phyloP scores from a whole-genome alignment of 92 coral and sea anemone species.

The Phenganax subtilis region DNA sequence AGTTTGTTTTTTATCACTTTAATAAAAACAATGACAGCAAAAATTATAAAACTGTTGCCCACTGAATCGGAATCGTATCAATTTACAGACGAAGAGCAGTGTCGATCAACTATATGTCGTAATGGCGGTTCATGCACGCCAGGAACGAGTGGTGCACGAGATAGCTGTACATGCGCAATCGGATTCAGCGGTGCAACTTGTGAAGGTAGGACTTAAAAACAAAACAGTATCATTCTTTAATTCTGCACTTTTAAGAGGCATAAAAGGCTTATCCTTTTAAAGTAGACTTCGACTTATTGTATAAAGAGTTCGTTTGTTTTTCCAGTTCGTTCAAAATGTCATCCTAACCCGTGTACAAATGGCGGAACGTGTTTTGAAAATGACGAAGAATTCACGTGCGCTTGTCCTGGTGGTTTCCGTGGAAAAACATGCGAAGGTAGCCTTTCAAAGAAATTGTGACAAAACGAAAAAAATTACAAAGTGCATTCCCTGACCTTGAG shows the following conservation, averaged over 20 bases:
- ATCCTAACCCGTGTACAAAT: conserved; percentile 91
- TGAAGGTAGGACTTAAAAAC: conserved; percentile 55
- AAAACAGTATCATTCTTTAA: too few species aligned
- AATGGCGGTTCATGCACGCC: conserved; percentile 86
- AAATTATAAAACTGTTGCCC: too few species aligned
- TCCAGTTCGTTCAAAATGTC: conserved; percentile 87
- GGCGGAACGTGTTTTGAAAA: conserved; percentile 97
- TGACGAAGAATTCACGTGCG: conserved; percentile 91
- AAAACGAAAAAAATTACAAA: neutral
- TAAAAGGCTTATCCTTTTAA: too few species aligned
- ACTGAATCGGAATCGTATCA: neutral
- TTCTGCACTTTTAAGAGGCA: too few species aligned
- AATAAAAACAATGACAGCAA: too few species aligned
- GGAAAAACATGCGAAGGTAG: conserved; percentile 89
- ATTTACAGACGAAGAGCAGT: conserved; percentile 67
- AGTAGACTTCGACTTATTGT: neutral
- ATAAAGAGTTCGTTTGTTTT: neutral
- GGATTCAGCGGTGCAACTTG: conserved; percentile 90
- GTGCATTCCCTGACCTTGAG: too few species aligned
- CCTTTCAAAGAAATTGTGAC: neutral
- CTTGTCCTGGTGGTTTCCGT: conserved; percentile 71
- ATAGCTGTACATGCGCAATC: conserved; percentile 71
- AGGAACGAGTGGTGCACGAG: conserved; percentile 42
- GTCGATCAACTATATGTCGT: conserved; percentile 76
- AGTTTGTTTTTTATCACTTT: too few species aligned